Evolutionary conservation across 2,113 vertebrate species (phyloP).

Genomic region (Cnemophilus loriae): DNA sequence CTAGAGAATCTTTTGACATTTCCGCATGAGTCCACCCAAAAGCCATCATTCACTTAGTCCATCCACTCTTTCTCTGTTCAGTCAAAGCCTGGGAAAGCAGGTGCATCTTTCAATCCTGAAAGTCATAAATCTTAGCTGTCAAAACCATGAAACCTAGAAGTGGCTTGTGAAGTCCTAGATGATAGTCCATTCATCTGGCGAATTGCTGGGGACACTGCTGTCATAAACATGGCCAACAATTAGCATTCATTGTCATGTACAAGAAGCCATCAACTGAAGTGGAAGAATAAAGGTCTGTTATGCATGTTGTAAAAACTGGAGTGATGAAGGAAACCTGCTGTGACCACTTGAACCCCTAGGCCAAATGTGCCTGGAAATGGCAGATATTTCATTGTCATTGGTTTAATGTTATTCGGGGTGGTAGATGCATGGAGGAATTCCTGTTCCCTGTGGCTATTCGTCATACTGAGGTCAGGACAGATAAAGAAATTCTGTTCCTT

Average conservation of each 20-base stretch:
- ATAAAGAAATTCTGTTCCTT: constrained; percentile 34
- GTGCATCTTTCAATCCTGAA: background rate
- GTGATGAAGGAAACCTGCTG: background rate
- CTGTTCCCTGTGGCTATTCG: background rate
- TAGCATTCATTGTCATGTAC: background rate
- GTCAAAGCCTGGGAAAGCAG: constrained; percentile 21
- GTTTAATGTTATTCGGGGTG: constrained; percentile 2
- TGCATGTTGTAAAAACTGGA: background rate
- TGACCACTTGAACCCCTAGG: constrained; percentile 14
- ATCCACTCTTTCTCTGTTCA: background rate
- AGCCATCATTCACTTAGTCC: background rate
- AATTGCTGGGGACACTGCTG: background rate
- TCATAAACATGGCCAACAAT: background rate
- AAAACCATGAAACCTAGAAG: background rate
- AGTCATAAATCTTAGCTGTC: background rate
- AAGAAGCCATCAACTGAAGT: constrained; percentile 2
- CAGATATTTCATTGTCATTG: constrained; percentile 17
- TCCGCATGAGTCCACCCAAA: background rate
- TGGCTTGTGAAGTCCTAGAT: background rate
- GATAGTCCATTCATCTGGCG: background rate
- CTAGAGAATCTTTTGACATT: background rate
- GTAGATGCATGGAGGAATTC: constrained; percentile 29
- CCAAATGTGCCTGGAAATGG: constrained; percentile 12
- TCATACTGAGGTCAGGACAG: background rate
- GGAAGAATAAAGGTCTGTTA: background rate